Conservation (phyloP, 1,140 invertebrate species). For the Apis florea region DNA sequence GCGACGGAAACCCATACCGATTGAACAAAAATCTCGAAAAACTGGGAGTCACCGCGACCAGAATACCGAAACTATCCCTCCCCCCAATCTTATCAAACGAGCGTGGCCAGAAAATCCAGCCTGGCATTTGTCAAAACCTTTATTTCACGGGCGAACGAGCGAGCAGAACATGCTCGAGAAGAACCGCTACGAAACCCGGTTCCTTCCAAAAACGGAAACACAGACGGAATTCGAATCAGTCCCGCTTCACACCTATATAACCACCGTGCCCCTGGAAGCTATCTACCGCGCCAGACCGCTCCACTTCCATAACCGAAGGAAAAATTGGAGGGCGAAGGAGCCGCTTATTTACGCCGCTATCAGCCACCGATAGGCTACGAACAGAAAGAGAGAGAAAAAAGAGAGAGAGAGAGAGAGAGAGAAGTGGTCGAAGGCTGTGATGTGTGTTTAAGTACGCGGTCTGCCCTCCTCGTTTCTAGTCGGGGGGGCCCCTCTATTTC, state of each 20-base stretch:
- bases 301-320: too few species aligned
- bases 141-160: neutral
- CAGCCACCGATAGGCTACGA: neutral
- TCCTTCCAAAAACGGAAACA: neutral
- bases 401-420: neutral
- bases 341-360: neutral
- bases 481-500: conserved; percentile 61
- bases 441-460: conserved; percentile 64
- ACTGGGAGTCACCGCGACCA: too few species aligned
- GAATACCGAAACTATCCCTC: too few species aligned
- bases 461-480: conserved; percentile 56
- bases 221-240: neutral
- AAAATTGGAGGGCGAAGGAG: too few species aligned
- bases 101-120: neutral
- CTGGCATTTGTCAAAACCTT: neutral
- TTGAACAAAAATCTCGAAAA: too few species aligned
- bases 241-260: neutral
- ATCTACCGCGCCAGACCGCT: too few species aligned
- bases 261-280: too few species aligned
- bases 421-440: conserved; percentile 19
- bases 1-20: too few species aligned
- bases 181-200: too few species aligned
- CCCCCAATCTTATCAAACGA: neutral
- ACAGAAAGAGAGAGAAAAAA: neutral
- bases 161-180: neutral